A percentile compares a stretch with the other conserved stretches of the same genome.
Evolutionary conservation across 35 echinoderm and acorn worm genomes (phyloP).

Genomic region (Ophiothrix spiculata): DNA sequence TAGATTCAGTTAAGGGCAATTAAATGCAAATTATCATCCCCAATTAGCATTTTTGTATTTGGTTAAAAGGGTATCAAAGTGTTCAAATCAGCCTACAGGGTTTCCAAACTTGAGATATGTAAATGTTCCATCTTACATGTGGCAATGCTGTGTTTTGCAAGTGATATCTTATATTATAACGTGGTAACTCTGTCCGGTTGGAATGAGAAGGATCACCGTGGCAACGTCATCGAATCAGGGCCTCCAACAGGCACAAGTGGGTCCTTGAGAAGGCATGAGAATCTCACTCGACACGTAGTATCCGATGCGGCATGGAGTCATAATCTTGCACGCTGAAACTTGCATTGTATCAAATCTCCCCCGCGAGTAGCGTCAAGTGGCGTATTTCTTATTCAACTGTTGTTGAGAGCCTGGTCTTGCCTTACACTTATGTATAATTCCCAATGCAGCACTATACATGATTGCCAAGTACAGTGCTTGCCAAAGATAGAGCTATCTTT

Average conservation of each 20-base stretch:
- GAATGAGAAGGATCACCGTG: too few relatives aligned
- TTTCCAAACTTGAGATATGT: not conserved
- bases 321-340: slow-evolving; percentile 4
- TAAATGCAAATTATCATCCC: not conserved
- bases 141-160: not conserved
- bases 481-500: too few relatives aligned
- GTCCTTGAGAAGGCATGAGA: not conserved
- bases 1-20: not conserved
- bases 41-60: not conserved
- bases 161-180: not conserved
- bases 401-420: not conserved
- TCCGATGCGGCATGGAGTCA: not conserved
- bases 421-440: not conserved
- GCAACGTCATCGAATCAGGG: not conserved
- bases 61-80: not conserved
- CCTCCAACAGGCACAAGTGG: slow-evolving; percentile 10
- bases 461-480: not conserved
- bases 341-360: slow-evolving; percentile 15
- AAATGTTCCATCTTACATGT: slow-evolving; percentile 7
- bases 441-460: not conserved
- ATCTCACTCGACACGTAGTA: not conserved
- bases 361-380: not conserved
- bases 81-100: not conserved
- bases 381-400: slow-evolving; percentile 1
- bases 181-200: slow-evolving; percentile 3